These are phyloP conservation scores for mouse (Mus musculus) DNA, from an alignment of 2,113 vertebrate genomes.

Conservation along the genomic window DNA sequence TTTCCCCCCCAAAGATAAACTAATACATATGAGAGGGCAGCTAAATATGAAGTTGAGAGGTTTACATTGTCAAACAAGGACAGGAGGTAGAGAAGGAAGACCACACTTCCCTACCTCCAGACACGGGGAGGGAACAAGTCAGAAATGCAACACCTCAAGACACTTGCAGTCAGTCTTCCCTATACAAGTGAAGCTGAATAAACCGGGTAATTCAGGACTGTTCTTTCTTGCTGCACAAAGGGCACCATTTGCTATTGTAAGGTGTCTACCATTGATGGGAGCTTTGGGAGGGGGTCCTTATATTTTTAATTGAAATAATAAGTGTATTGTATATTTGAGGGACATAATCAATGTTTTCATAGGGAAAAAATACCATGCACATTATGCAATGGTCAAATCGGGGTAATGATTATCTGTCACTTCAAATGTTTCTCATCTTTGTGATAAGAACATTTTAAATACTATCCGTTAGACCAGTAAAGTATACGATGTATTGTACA, in stretches of 20 bases:
- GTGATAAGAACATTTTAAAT: neutral
- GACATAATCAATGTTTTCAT: neutral
- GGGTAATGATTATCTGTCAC: neutral
- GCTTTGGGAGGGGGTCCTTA: neutral
- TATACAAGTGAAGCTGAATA: neutral
- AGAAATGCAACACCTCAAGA: fast-evolving
- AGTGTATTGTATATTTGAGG: neutral
- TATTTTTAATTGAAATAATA: neutral
- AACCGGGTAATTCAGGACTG: neutral
- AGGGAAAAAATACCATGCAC: neutral
- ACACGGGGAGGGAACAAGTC: neutral
- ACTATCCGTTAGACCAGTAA: neutral
- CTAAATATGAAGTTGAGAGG: slow-evolving; percentile 47
- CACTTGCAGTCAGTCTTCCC: neutral
- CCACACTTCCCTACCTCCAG: neutral
- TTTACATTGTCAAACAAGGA: neutral
- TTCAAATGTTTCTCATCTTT: neutral
- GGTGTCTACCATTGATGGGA: neutral
- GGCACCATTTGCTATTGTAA: neutral
- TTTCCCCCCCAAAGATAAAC: slow-evolving; percentile 52
- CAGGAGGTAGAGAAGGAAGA: neutral
- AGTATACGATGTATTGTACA: too few species aligned
- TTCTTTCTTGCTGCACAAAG: neutral
- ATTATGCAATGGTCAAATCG: neutral
- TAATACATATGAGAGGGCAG: slow-evolving; percentile 57